phyloP scores from a whole-genome alignment of 2,888 invertebrate genomes.

The Stenurella melanura region DNA sequence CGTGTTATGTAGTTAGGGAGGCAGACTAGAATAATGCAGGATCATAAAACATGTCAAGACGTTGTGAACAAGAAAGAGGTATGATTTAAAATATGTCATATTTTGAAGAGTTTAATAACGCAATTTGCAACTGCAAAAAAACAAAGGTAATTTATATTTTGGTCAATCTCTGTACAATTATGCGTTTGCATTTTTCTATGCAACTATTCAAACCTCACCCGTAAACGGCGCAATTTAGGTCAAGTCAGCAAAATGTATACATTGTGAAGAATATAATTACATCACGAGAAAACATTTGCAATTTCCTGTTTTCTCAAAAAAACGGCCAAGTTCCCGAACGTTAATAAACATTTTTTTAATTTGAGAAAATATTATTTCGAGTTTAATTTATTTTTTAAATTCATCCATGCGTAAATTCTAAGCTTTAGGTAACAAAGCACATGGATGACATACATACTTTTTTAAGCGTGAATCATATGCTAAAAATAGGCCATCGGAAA shows the following conservation, averaged over 20 bases:
- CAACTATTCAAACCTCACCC: not conserved
- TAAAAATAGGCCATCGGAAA: conserved; percentile 13
- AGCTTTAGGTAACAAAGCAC: conserved; percentile 8
- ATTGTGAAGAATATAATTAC: conserved; percentile 12
- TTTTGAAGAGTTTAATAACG: no score
- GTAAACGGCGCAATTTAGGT: not conserved
- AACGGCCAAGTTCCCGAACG: not conserved
- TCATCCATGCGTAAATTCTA: not conserved
- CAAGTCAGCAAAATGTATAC: not conserved
- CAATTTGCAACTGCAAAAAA: no score
- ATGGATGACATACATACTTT: conserved; percentile 14
- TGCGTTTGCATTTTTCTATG: no score
- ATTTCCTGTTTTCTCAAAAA: conserved; percentile 19
- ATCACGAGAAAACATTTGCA: conserved; percentile 24
- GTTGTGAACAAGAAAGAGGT: no score
- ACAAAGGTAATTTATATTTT: no score
- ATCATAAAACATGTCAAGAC: no score
- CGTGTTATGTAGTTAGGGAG: no score
- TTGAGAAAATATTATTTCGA: not conserved
- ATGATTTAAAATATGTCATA: no score
- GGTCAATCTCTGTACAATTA: no score
- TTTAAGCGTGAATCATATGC: conserved; percentile 8
- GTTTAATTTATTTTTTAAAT: conserved; percentile 12
- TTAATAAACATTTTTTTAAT: conserved; percentile 2
- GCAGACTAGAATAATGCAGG: no score